These are phyloP conservation scores for Apamea monoglypha DNA, from an alignment of 2,888 invertebrate genomes.

Conservation along the genomic window DNA sequence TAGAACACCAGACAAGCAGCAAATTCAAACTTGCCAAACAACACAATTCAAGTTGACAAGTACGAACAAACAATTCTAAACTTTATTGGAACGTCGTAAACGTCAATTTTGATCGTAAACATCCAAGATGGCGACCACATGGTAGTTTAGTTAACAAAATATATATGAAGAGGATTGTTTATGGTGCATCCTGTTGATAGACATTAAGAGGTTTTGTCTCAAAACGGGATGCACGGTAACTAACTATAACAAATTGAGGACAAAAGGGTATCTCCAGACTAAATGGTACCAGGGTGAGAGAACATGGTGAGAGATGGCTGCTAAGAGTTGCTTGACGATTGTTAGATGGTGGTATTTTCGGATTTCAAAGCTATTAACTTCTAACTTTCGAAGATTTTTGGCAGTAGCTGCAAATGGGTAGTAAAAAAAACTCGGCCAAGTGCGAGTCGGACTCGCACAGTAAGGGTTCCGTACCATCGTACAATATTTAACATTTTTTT, in stretches of 20 bases:
- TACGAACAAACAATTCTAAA: constrained; percentile 71
- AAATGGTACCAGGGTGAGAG: constrained; percentile 48
- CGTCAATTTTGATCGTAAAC: constrained; percentile 66
- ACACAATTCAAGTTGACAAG: constrained; percentile 68
- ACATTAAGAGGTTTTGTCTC: constrained; percentile 79
- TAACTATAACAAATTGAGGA: constrained; percentile 63
- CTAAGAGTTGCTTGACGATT: neutral
- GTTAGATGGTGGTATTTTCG: constrained; percentile 21
- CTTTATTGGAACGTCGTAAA: constrained; percentile 69
- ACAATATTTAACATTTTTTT: neutral
- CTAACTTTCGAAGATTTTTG: neutral
- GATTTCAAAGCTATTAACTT: neutral
- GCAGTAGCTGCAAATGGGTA: neutral
- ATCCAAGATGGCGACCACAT: constrained; percentile 75
- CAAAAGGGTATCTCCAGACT: constrained; percentile 35
- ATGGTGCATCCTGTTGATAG: constrained; percentile 81
- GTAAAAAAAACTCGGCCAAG: neutral
- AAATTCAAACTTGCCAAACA: constrained; percentile 67
- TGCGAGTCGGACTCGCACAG: neutral
- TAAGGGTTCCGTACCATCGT: neutral
- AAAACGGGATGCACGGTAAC: constrained; percentile 64
- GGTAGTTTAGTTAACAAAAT: constrained; percentile 85
- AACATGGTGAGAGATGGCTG: constrained; percentile 37
- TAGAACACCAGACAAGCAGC: constrained; percentile 56
- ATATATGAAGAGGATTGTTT: constrained; percentile 85